Conservation (phyloP, 2,797 vertebrate species). For the Erpetoichthys calabaricus region DNA sequence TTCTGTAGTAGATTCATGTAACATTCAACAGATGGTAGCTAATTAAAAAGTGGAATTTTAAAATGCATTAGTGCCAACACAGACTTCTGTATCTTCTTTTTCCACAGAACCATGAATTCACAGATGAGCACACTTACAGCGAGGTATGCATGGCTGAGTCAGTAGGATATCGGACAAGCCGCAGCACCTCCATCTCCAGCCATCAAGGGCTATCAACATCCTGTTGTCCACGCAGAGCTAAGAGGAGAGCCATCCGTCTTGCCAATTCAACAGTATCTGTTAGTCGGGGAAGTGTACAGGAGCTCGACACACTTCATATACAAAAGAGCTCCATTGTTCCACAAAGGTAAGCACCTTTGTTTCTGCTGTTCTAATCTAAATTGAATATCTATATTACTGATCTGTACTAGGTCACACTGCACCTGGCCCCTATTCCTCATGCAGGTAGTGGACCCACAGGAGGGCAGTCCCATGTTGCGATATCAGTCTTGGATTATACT, state of each 20-base stretch:
- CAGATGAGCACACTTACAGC: constrained; percentile 54
- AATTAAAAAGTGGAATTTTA: too few relatives aligned
- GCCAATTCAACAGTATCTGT: constrained; percentile 77
- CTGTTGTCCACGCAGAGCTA: constrained; percentile 63
- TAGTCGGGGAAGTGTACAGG: constrained; percentile 73
- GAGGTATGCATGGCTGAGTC: constrained; percentile 70
- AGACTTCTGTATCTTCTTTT: background rate
- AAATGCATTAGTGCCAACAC: too few relatives aligned
- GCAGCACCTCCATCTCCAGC: constrained; percentile 77
- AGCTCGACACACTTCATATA: constrained; percentile 64
- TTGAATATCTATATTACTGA: too few relatives aligned
- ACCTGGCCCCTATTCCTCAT: too few relatives aligned
- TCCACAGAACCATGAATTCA: constrained; percentile 54
- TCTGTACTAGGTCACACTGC: too few relatives aligned
- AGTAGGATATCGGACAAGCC: constrained; percentile 63
- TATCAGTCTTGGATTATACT: too few relatives aligned
- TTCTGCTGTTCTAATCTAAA: too few relatives aligned
- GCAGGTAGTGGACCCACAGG: too few relatives aligned
- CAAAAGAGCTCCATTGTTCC: constrained; percentile 36
- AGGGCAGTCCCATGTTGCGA: too few relatives aligned
- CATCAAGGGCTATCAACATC: constrained; percentile 61
- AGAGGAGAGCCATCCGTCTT: constrained; percentile 67
- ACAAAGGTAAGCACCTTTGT: constrained; percentile 38
- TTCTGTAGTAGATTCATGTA: too few relatives aligned
- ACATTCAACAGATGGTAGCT: too few relatives aligned